Evolutionary conservation across 2,797 vertebrate species (phyloP).

Genomic region (Simalia tracyae): DNA sequence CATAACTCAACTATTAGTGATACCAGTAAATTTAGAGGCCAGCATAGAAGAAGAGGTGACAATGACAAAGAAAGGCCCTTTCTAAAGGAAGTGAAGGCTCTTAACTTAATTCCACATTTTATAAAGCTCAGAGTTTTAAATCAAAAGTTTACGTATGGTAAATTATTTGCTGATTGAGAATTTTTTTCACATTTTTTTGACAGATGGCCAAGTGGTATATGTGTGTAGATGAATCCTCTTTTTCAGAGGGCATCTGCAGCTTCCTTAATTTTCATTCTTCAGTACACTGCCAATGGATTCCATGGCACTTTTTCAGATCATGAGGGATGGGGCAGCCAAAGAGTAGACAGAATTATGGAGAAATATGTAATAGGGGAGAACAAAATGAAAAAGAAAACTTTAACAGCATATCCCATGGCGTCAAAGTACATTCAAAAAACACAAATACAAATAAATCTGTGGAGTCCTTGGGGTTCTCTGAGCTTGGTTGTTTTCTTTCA

Average conservation of each 20-base stretch:
- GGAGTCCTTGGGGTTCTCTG: no score
- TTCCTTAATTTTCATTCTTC: neutral
- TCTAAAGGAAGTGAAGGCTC: conserved; percentile 37
- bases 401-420: no score
- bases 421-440: no score
- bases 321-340: no score
- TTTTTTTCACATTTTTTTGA: conserved; percentile 51
- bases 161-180: conserved; percentile 58
- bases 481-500: no score
- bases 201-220: conserved; percentile 6
- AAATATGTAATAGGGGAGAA: no score
- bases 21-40: neutral
- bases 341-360: no score
- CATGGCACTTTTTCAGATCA: neutral
- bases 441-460: no score
- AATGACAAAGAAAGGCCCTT: conserved; percentile 1
- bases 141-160: conserved; percentile 41
- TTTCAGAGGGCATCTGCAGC: neutral
- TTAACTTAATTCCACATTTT: conserved; percentile 24
- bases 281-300: neutral
- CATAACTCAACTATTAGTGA: neutral
- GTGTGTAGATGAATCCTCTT: neutral
- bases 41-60: neutral
- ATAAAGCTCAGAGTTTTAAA: conserved; percentile 16
- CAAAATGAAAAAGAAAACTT: no score